phyloP scores from a whole-genome alignment of 2,113 vertebrate genomes.

The Anhinga anhinga region DNA sequence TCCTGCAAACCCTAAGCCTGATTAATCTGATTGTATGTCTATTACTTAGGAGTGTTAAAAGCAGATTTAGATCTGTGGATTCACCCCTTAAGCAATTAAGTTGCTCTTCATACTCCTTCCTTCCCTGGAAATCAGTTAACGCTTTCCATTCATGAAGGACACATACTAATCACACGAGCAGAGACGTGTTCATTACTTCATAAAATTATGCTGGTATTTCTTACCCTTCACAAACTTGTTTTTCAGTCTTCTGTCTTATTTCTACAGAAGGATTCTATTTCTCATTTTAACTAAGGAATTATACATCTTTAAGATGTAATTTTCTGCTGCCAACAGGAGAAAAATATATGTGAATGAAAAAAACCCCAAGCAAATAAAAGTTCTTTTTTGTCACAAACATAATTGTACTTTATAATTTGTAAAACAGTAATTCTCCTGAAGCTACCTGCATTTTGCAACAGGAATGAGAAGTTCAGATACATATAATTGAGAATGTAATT shows the following conservation, averaged over 20 bases:
- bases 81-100: neutral
- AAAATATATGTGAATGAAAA: neutral
- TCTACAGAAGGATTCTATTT: neutral
- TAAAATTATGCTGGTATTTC: neutral
- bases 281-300: neutral
- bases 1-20: neutral
- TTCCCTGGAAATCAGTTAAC: neutral
- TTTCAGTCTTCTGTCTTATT: neutral
- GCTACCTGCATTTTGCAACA: neutral
- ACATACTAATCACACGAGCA: neutral
- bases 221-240: neutral
- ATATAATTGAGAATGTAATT: neutral
- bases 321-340: neutral
- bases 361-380: neutral
- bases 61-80: neutral
- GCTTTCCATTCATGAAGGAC: neutral
- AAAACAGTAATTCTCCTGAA: neutral
- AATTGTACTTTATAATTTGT: neutral
- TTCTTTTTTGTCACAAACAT: neutral
- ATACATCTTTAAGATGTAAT: neutral
- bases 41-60: neutral
- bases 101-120: neutral
- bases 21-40: neutral
- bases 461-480: neutral
- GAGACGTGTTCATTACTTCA: neutral